Conservation (phyloP, 2,888 invertebrate genomes). For the Pemphredon lugubris region DNA sequence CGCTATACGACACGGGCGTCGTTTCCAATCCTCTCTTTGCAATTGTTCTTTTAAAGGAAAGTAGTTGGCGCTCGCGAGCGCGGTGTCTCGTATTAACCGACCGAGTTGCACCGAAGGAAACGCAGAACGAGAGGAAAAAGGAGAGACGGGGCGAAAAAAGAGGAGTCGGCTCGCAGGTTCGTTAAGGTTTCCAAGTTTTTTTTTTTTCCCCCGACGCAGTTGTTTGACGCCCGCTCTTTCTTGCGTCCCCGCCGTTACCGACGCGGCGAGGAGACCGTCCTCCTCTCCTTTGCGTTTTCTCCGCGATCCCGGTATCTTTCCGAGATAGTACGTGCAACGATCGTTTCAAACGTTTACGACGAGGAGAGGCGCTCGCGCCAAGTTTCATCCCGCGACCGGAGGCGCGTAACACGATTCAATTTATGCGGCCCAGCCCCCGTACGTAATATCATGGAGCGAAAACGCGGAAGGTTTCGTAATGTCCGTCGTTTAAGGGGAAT, state of each 20-base stretch:
- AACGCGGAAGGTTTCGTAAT: not conserved
- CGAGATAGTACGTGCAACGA: not conserved
- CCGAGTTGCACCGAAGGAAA: not conserved
- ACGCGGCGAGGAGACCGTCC: conserved; percentile 50
- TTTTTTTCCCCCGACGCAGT: conserved; percentile 57
- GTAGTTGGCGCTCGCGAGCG: conserved; percentile 18
- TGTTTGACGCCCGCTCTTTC: conserved; percentile 67
- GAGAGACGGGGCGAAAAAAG: conserved; percentile 34
- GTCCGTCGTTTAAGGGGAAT: too few relatives aligned
- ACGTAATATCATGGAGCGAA: too few relatives aligned
- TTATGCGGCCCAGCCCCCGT: too few relatives aligned
- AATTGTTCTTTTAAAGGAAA: conserved; percentile 65
- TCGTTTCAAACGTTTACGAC: not conserved
- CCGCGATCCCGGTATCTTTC: not conserved
- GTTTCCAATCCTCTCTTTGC: conserved; percentile 50
- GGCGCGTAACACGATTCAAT: not conserved
- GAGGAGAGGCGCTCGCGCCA: not conserved
- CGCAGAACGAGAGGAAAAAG: conserved; percentile 5
- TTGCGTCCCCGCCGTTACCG: conserved; percentile 52
- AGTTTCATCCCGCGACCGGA: not conserved
- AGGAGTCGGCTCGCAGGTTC: conserved; percentile 55
- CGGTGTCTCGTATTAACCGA: conserved; percentile 18
- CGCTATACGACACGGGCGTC: conserved; percentile 48
- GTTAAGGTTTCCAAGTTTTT: conserved; percentile 67
- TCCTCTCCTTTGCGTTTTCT: conserved; percentile 15